Evolutionary conservation across 2,888 invertebrate species (phyloP).

Genomic region (Oscheius sp.): DNA sequence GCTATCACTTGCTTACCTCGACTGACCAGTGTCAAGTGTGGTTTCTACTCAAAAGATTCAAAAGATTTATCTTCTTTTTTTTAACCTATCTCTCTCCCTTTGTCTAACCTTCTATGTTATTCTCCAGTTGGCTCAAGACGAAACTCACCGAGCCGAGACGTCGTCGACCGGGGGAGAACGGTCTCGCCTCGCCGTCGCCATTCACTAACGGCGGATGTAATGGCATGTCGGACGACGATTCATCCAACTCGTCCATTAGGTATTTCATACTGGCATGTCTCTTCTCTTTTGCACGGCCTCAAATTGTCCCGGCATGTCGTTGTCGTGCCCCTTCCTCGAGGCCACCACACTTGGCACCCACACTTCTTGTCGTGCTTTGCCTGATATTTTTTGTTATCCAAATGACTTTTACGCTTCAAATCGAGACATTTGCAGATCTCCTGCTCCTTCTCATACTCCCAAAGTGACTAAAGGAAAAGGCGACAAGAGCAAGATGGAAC

Average conservation of each 20-base stretch:
- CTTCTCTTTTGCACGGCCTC: neutral
- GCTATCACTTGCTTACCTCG: neutral
- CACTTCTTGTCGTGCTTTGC: neutral
- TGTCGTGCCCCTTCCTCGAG: neutral
- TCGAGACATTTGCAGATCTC: neutral
- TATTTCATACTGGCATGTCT: constrained; percentile 12
- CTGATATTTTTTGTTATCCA: neutral
- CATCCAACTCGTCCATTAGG: constrained; percentile 38
- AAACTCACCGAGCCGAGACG: constrained; percentile 27
- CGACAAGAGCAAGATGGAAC: constrained; percentile 31
- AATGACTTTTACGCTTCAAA: neutral
- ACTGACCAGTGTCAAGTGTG: constrained; percentile 2
- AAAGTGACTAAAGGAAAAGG: neutral
- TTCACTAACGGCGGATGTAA: constrained; percentile 4
- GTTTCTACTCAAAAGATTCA: neutral
- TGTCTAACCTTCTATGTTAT: constrained; percentile 3
- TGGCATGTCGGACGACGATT: constrained; percentile 35
- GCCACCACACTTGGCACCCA: constrained; percentile 23
- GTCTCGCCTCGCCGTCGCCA: constrained; percentile 5
- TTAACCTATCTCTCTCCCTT: constrained; percentile 3
- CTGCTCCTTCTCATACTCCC: neutral
- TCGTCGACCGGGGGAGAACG: neutral
- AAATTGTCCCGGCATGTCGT: constrained; percentile 8
- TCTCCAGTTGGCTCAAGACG: constrained; percentile 35
- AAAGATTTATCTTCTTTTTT: neutral